A percentile compares a stretch with the other conserved stretches of the same genome.
These are phyloP conservation scores for Callitettix versicolor DNA, from an alignment of 1,140 invertebrate species.

Conservation along the genomic window DNA sequence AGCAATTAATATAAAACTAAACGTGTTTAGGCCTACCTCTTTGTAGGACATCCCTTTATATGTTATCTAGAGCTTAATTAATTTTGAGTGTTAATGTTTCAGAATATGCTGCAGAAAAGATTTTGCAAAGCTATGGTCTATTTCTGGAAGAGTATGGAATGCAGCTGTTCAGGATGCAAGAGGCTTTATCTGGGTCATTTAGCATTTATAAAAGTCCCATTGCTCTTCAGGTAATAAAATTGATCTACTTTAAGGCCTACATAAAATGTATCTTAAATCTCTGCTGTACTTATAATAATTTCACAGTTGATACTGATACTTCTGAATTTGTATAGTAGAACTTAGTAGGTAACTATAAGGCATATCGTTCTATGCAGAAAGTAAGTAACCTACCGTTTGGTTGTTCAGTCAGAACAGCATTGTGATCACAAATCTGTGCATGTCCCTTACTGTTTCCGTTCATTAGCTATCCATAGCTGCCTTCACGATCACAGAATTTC, in stretches of 20 bases:
- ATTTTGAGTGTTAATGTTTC: background rate
- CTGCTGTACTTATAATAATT: background rate
- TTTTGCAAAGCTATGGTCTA: constrained; percentile 15
- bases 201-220: background rate
- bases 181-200: background rate
- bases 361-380: background rate
- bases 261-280: background rate
- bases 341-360: background rate
- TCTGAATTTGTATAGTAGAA: background rate
- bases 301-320: background rate
- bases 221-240: background rate
- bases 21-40: too few relatives aligned
- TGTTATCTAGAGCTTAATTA: too few relatives aligned
- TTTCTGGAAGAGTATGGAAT: constrained; percentile 15
- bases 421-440: too few relatives aligned
- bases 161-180: background rate
- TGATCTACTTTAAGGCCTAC: background rate
- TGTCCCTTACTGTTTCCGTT: too few relatives aligned
- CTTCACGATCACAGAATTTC: too few relatives aligned
- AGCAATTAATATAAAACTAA: too few relatives aligned
- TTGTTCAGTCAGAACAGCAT: too few relatives aligned
- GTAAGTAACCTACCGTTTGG: too few relatives aligned
- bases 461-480: too few relatives aligned
- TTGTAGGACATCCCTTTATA: too few relatives aligned
- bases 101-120: constrained; percentile 14